Conservation (phyloP, 2,797 vertebrate genomes). For the Chiloscyllium punctatum region DNA sequence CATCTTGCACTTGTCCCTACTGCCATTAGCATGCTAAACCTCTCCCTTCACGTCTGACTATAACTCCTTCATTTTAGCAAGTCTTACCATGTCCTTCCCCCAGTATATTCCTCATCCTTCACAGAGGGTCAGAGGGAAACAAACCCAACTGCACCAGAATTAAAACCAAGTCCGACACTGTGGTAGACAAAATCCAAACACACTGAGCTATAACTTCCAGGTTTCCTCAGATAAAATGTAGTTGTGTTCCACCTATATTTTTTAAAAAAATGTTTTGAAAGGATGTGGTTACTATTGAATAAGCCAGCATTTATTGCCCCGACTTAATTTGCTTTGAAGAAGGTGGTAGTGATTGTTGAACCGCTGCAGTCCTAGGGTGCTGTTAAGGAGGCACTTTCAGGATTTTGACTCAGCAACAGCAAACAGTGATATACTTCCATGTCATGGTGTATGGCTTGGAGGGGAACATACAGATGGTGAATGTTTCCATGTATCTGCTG, state of each 20-base stretch:
- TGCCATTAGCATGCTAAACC: neutral
- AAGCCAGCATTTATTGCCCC: too few species aligned
- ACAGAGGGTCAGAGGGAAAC: neutral
- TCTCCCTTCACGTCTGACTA: neutral
- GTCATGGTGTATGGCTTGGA: too few species aligned
- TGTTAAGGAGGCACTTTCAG: too few species aligned
- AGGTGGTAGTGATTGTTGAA: too few species aligned
- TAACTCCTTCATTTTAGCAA: neutral
- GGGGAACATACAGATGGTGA: too few species aligned
- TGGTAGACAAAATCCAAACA: neutral
- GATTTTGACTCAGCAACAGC: too few species aligned
- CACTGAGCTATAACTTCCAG: neutral
- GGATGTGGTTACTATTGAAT: too few species aligned
- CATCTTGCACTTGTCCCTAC: neutral
- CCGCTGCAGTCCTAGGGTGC: too few species aligned
- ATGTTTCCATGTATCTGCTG: too few species aligned
- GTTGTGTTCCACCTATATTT: neutral
- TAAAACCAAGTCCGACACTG: neutral
- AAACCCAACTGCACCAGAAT: neutral
- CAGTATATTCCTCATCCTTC: neutral
- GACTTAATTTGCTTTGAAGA: too few species aligned
- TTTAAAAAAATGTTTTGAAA: too few species aligned
- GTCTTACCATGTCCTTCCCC: neutral
- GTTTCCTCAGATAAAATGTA: neutral
- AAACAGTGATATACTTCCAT: too few species aligned